These are phyloP conservation scores for Microplitis deprimator DNA, from an alignment of 2,888 invertebrate genomes.

Conservation along the genomic window DNA sequence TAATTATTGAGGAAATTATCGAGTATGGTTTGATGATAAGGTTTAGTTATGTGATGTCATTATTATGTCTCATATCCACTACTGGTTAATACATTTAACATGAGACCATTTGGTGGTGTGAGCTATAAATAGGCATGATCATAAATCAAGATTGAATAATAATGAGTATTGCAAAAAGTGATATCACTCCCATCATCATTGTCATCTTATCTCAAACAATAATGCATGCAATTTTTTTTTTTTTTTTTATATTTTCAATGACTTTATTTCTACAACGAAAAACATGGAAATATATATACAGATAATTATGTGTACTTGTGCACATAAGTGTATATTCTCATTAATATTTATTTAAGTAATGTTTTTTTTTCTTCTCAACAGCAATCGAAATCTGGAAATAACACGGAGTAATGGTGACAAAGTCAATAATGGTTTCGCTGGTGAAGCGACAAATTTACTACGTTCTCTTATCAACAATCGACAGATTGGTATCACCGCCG, in stretches of 20 bases:
- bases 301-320: not conserved
- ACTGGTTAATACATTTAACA: constrained; percentile 40
- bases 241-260: constrained; percentile 15
- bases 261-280: constrained; percentile 19
- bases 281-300: not conserved
- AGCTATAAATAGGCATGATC: constrained; percentile 52
- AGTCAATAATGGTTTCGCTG: constrained; percentile 69
- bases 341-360: constrained; percentile 12
- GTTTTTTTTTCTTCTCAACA: constrained; percentile 44
- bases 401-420: constrained; percentile 69
- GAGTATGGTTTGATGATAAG: constrained; percentile 27
- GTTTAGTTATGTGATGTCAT: constrained; percentile 26
- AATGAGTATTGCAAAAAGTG: constrained; percentile 48
- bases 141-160: constrained; percentile 55
- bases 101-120: constrained; percentile 45
- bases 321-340: not conserved
- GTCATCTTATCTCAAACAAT: constrained; percentile 21
- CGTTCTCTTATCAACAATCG: constrained; percentile 84
- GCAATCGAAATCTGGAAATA: constrained; percentile 68
- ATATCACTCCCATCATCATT: constrained; percentile 51
- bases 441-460: constrained; percentile 83
- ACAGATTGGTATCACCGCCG: constrained; percentile 79
- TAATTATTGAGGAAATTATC: not conserved
- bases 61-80: constrained; percentile 31
- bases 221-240: constrained; percentile 35